Evolutionary conservation across 1,140 invertebrate species (phyloP), one percentile per base, ranked within the genome.

Genomic region (Trypoxylus dichotomus): DNA sequence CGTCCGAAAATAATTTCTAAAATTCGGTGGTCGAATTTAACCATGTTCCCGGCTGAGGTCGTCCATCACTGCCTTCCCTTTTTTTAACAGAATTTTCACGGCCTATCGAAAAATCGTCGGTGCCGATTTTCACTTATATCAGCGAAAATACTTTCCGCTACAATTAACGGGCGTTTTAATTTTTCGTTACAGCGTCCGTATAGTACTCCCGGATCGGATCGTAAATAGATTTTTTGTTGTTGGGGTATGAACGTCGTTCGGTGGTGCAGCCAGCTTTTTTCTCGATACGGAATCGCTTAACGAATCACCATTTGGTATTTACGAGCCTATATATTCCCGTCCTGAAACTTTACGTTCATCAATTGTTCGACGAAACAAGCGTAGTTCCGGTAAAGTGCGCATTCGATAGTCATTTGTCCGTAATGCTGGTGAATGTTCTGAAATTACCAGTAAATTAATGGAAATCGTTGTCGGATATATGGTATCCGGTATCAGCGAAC

Each of bases 141-240:
- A 68, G 60, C 60, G 24, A 68, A 68, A 68, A 68, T 68, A 68
- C 21, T 68, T 68, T 68, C 60, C 60, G 60, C 7, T 68, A 68
- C 60, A 68, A 68, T 68, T 68, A 68, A 68, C 60, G 60, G 11
- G 19, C 19, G 60, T 24, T 68, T 63, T 63, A 63, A 63, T 63
- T 63, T 24, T 63, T 63, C 60, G 19, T 63, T 63, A 63, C 21
- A 19, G 13, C 24, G 25, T 21, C 8, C 19, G 25, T 63, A 8
- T 63, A 5, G 60, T 27, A 27, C 47, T 19, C 7, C n/a, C 21
- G 60, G 21, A 37, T 37, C 60, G 60, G 25, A 63, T 63, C 8
- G 60, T 63, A 63, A 63, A 63, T 63, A 63, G 60, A 63, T 63
- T 63, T 21, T 63, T 6, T 19, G 60, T 63, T 63, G 60, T 63